Evolutionary conservation across 2,113 vertebrate genomes (phyloP).

Genomic region (Lonchura striata): DNA sequence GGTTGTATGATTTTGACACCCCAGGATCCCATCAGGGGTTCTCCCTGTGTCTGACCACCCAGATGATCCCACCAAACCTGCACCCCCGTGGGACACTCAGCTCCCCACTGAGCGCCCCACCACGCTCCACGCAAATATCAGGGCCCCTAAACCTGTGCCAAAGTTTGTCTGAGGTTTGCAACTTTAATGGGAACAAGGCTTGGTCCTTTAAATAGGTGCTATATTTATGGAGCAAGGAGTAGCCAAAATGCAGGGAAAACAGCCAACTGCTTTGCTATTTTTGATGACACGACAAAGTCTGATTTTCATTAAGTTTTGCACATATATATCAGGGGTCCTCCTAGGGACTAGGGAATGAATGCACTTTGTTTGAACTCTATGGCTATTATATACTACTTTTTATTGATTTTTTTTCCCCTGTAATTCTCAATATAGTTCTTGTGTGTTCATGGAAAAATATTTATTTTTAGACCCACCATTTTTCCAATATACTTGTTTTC

Average conservation of each 20-base stretch:
- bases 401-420: conserved; percentile 58
- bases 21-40: rapidly evolving
- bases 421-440: conserved; percentile 53
- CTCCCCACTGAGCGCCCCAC: not conserved
- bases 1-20: not conserved
- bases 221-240: conserved; percentile 46
- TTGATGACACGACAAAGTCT: conserved; percentile 60
- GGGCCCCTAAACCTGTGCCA: not conserved
- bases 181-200: not conserved
- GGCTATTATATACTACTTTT: conserved; percentile 63
- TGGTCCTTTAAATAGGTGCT: conserved; percentile 41
- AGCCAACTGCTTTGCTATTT: conserved; percentile 49
- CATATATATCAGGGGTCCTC: conserved; percentile 59
- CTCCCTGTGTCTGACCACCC: rapidly evolving
- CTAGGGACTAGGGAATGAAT: conserved; percentile 50
- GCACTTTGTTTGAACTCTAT: conserved; percentile 66
- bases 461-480: conserved; percentile 54
- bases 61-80: rapidly evolving
- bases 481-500: conserved; percentile 35
- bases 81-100: rapidly evolving
- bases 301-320: conserved; percentile 66
- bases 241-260: not conserved
- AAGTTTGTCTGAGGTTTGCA: not conserved
- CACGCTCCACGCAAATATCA: rapidly evolving
- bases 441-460: conserved; percentile 63